Evolutionary conservation across 35 echinoderm and acorn worm species (phyloP), one percentile per base, ranked within the genome.

Genomic region (Apostichopus japonicus): DNA sequence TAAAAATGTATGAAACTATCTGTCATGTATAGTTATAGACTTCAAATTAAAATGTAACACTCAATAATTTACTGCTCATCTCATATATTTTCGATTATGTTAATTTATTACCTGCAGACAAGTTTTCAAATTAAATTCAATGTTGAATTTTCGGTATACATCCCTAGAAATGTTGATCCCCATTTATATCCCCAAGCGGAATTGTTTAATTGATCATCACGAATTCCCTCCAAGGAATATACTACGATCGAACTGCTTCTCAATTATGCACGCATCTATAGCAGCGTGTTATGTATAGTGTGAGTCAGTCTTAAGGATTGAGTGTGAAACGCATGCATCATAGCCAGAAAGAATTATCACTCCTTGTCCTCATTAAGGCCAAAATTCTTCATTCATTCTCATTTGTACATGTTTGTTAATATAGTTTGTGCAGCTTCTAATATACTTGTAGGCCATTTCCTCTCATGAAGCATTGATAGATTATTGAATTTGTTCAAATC

Each of bases 131-230:
- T 44, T 44, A 44, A 44, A 44, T 44, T 44, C 33, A 44, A 44
- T 44, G 33, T 44, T 44, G 33, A 44, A 44, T 44, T 44, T 44
- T 44, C 33, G 33, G 33, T 44, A 44, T 44, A 3, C 4, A 44
- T 44, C 33, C 3, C 33, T 44, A 44, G 33, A 44, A 83, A 44
- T 54, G 44, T 55, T 54, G 79, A 54, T 54, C 24, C 79, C 54
- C 79, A 17, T 16, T 44, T 53, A 55, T 44, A 44, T 44, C 33
- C 33, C 33, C 33, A 44, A 44, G 33, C 33, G 33, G 33, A 54
- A 83, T 83, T 83, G 79, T 5, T 15, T 83, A 83, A 83, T 54
- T 83, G 44, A 83, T 83, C 79, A 5, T 83, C 79, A 83, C 33
- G n/a, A n/a, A 15, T 52, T 83, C 17, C 79, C 79, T 83, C 51